Evolutionary conservation across 2,113 vertebrate genomes (phyloP).

Genomic region (Notiomystis cincta): DNA sequence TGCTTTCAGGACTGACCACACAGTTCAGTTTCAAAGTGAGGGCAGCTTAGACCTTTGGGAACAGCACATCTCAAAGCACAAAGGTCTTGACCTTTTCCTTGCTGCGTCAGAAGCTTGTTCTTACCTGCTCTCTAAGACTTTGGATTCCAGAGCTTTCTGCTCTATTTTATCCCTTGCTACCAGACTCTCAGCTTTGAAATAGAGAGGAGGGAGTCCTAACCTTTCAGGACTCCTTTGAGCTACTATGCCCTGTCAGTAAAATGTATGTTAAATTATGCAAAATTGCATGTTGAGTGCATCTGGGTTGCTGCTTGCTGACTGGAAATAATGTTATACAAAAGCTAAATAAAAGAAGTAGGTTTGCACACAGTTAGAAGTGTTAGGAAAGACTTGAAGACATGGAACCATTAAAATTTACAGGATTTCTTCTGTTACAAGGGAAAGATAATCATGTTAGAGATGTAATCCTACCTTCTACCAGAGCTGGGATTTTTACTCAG

Average conservation of each 20-base stretch:
- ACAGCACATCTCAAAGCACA: not conserved
- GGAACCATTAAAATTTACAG: not conserved
- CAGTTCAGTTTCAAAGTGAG: not conserved
- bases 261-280: not conserved
- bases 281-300: not conserved
- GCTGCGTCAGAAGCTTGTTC: not conserved
- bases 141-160: not conserved
- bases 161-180: not conserved
- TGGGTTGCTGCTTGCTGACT: not conserved
- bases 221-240: not conserved
- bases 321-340: not conserved
- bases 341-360: not conserved
- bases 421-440: not conserved
- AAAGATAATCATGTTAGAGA: not conserved
- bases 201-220: not conserved
- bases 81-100: not conserved
- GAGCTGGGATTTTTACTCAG: not conserved
- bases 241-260: not conserved
- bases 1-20: not conserved
- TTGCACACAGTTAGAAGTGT: not conserved
- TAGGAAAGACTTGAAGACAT: not conserved
- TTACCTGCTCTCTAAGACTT: not conserved
- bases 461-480: not conserved
- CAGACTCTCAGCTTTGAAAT: not conserved
- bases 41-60: not conserved